Evolutionary conservation across 2,888 invertebrate species (phyloP).

Genomic region (Seira musarum): DNA sequence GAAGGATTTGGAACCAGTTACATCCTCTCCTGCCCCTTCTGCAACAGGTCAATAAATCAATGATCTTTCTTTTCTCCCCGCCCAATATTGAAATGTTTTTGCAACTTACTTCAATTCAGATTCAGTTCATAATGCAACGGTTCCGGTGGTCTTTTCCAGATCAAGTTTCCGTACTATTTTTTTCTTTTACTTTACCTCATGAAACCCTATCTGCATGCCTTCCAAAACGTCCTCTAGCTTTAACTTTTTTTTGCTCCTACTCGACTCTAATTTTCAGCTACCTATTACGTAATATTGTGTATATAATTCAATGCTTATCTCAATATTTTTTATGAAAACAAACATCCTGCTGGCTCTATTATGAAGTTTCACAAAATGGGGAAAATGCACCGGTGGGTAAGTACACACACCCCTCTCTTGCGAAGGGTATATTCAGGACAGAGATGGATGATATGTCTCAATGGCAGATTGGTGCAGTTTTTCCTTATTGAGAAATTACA

Average conservation of each 20-base stretch:
- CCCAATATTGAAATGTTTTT: conserved; percentile 17
- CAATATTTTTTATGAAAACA: too few relatives aligned
- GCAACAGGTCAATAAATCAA: conserved; percentile 66
- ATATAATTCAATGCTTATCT: too few relatives aligned
- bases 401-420: background rate
- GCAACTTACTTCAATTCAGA: background rate
- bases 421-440: conserved; percentile 9
- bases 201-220: too few relatives aligned
- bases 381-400: background rate
- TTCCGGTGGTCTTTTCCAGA: background rate
- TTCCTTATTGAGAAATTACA: background rate
- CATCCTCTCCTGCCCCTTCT: conserved; percentile 38
- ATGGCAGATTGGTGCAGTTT: conserved; percentile 26
- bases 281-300: too few relatives aligned
- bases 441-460: conserved; percentile 38
- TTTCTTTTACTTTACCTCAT: background rate
- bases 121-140: background rate
- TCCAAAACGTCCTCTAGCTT: too few relatives aligned
- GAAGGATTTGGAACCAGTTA: conserved; percentile 63
- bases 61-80: conserved; percentile 47
- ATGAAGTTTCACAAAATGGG: too few relatives aligned
- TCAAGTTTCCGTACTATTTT: conserved; percentile 4
- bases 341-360: too few relatives aligned
- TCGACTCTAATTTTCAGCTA: too few relatives aligned
- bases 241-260: too few relatives aligned